Evolutionary conservation across 2,888 invertebrate genomes (phyloP), one percentile per base, ranked within the genome.

Genomic region (Cotesia congregata): DNA sequence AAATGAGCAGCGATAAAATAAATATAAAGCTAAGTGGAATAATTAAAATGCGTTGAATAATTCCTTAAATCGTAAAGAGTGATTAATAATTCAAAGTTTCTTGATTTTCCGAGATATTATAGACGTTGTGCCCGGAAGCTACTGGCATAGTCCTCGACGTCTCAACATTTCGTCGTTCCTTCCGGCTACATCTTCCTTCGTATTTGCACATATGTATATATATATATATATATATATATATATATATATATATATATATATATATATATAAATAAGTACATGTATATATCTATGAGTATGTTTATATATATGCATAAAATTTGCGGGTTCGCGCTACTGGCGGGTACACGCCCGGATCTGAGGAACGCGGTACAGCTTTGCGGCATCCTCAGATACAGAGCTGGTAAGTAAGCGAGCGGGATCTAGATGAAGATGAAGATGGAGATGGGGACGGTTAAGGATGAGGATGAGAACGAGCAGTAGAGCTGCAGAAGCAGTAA

Each of bases 391-490:
- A 15, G 59, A 30, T 60, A 61, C 41, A 67, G 30, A 73, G 62
- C 75, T 67, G 72, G 77, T 38, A 69, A 74, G 77, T 41, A 73
- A 62, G 30, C 30, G 30, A 30, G 30, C 30, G 30, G 30, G 50
- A 50, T 50, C 9, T 12, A 50, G 74, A 72, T 76, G 74, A 61
- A 76, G 75, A 75, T 60, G 75, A 30, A 75, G 73, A 71, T 38
- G 74, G 59, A 76, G 75, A 75, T 60, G 75, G 78, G 74, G 76
- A 76, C 68, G 1, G 75, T 74, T 60, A 74, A 79, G 74, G 76
- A 76, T 70, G 1, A 64, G 65, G 60, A 59, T 20, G 72, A 62
- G 9, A 72, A 41, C 50, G 61, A 30, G 76, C 72, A 69, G 50
- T 61, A 70, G 69, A 74, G 79, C 77, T 75, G 75, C 38, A 67